These are phyloP conservation scores for Rhinoraja longicauda DNA, from an alignment of 2,797 vertebrate species.

Conservation along the genomic window DNA sequence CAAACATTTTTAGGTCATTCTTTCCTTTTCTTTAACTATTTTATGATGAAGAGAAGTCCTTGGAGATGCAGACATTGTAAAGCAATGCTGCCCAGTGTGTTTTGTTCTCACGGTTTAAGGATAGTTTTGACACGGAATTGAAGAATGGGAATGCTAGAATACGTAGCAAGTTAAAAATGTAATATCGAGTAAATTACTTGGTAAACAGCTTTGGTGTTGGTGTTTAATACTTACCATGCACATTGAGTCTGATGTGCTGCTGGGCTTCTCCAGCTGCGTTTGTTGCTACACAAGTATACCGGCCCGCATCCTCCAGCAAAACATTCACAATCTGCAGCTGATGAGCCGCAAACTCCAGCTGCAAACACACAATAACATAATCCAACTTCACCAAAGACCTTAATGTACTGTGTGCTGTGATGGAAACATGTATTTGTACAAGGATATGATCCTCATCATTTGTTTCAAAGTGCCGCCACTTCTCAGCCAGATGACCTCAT, in stretches of 20 bases:
- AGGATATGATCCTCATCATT: background rate
- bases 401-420: background rate
- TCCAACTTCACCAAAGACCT: background rate
- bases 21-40: background rate
- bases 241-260: conserved; percentile 70
- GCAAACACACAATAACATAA: conserved; percentile 45
- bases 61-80: background rate
- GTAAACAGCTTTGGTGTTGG: background rate
- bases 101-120: background rate
- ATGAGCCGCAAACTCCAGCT: conserved; percentile 85
- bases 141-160: background rate
- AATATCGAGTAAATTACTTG: background rate
- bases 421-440: background rate
- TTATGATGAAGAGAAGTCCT: background rate
- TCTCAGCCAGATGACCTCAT: background rate
- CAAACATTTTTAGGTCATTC: background rate
- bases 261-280: conserved; percentile 89
- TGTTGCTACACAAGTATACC: conserved; percentile 88
- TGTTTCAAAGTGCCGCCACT: background rate
- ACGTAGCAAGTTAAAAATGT: background rate
- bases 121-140: background rate
- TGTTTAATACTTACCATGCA: conserved; percentile 73
- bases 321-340: conserved; percentile 69
- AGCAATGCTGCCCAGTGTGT: background rate
- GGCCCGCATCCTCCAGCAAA: conserved; percentile 75